Conservation (phyloP, 2,888 invertebrate species). For the Globia sparganii region DNA sequence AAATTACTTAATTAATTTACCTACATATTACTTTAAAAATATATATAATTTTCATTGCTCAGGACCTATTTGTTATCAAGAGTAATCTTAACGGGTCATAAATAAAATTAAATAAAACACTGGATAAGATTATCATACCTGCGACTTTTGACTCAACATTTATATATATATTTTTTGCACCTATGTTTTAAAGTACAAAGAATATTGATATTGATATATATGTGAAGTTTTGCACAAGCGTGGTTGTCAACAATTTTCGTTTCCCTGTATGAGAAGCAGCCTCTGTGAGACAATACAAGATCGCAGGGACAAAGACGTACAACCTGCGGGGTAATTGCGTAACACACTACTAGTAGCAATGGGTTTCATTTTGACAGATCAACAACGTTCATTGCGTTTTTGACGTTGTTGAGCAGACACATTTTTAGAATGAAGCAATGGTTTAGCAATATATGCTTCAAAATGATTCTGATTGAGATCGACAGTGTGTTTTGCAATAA, state of each 20-base stretch:
- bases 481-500: too few relatives aligned
- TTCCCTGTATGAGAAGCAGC: background rate
- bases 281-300: background rate
- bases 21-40: background rate
- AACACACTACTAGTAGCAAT: too few relatives aligned
- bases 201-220: background rate
- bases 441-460: too few relatives aligned
- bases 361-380: too few relatives aligned
- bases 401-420: too few relatives aligned
- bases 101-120: background rate
- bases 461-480: too few relatives aligned
- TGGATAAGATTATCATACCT: background rate
- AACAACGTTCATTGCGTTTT: too few relatives aligned
- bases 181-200: too few relatives aligned
- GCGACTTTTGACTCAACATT: background rate
- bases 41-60: background rate
- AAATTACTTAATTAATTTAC: background rate
- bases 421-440: too few relatives aligned
- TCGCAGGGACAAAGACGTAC: too few relatives aligned
- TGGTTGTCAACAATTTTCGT: background rate
- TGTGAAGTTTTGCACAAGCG: background rate
- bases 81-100: constrained; percentile 12
- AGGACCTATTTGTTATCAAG: constrained; percentile 3
- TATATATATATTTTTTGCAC: background rate
- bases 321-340: too few relatives aligned